Conservation (phyloP, 1,140 invertebrate genomes). For the Pogonomyrmex californicus region DNA sequence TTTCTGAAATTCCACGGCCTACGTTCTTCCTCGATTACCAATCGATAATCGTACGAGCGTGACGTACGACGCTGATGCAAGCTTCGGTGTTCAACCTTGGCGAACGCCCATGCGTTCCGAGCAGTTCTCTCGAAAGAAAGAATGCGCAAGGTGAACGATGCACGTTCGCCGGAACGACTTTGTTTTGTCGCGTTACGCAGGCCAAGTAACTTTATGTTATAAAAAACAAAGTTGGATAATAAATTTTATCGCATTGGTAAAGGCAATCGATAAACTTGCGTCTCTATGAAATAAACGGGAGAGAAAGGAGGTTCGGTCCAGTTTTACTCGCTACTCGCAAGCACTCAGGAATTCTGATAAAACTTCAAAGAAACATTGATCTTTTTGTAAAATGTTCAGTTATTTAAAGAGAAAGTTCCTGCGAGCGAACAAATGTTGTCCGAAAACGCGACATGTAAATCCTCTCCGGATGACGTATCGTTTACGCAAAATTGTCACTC, state of each 20-base stretch:
- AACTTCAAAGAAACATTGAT: background rate
- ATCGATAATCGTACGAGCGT: conserved; percentile 57
- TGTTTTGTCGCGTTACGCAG: background rate
- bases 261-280: background rate
- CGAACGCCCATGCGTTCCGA: conserved; percentile 55
- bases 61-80: conserved; percentile 55
- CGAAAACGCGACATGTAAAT: conserved; percentile 32
- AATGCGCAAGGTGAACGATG: conserved; percentile 6
- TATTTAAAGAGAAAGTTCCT: conserved; percentile 31
- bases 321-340: background rate
- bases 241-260: background rate
- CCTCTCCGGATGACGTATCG: conserved; percentile 12
- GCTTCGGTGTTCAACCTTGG: conserved; percentile 62
- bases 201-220: background rate
- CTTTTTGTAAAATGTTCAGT: background rate
- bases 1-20: conserved; percentile 64
- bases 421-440: conserved; percentile 26
- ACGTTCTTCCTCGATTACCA: conserved; percentile 64
- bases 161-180: background rate
- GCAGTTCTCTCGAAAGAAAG: conserved; percentile 32
- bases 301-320: background rate
- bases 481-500: conserved; percentile 40
- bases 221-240: background rate
- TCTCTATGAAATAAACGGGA: background rate
- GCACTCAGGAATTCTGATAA: background rate